Conservation (phyloP, 2,113 vertebrate species). For the Dicrurus megarhynchus region DNA sequence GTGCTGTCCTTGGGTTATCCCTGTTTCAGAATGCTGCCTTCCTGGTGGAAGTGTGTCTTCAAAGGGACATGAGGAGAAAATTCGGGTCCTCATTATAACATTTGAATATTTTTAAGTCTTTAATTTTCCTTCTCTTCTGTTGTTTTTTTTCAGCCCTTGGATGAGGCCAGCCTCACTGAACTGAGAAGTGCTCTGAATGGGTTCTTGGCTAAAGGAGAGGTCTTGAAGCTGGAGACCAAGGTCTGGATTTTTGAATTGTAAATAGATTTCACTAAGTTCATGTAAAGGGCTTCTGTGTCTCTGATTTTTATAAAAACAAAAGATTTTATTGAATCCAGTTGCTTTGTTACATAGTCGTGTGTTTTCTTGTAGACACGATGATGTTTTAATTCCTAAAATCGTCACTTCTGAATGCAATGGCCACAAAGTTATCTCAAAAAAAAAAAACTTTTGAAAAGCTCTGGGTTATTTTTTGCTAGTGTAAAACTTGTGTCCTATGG, state of each 20-base stretch:
- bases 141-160: constrained; percentile 76
- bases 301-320: not conserved
- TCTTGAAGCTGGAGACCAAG: constrained; percentile 89
- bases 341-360: not conserved
- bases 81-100: rapidly evolving
- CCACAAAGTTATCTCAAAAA: not conserved
- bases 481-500: not conserved
- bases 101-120: not conserved
- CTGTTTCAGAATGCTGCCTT: not conserved
- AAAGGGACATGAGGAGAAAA: not conserved
- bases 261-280: not conserved
- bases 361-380: not conserved
- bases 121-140: not conserved
- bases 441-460: not conserved
- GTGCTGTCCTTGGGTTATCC: not conserved
- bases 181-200: constrained; percentile 84
- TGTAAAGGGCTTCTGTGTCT: not conserved
- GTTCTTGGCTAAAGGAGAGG: constrained; percentile 87
- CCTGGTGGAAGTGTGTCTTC: not conserved
- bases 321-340: not conserved
- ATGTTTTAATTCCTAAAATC: not conserved
- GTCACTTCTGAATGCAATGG: not conserved
- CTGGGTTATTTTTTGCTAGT: not conserved
- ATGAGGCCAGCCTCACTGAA: constrained; percentile 83
- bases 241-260: constrained; percentile 62